Base-by-base conservation (phyloP, 1,140 invertebrate genomes). In the Halyomorpha halys region DNA sequence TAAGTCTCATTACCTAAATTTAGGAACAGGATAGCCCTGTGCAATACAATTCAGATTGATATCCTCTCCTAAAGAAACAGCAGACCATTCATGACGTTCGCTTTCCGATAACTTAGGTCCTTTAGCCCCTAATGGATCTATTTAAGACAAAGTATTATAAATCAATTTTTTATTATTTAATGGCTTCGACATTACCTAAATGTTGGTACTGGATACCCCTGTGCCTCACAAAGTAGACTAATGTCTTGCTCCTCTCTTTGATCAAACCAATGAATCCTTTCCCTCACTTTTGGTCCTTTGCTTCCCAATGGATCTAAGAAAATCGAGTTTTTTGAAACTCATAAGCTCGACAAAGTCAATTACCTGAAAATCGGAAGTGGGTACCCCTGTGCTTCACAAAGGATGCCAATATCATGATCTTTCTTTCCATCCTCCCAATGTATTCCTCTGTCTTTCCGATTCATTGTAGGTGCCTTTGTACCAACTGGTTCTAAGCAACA, bases 391-490 rank as follows among this genome's bases (percentile, higher is more conserved):
- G 71, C 70, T 25, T 70, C 66, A 65, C 73, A 74, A 18, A 70
- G 62, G 39, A 74, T 66, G 14, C 69, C 69, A 59, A 73, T 70
- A 39, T 66, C 53, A 51, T 62, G 18, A 39, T 63, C 64, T 60
- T 63, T 19, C 25, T 47, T 63, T 53, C 49, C 56, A 27, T 60
- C 47, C 14, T 53, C 54, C 21, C 19, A 47, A 25, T 27, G 16
- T 19, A 44, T 13, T 19, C 27, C 19, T 44, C 19, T 39, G 45
- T 66, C 65, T 39, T 66, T 66, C 51, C 79, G 80, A n/a, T 85
- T 85, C 73, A 91, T 81, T 75, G 86, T 86, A 30, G 88, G 88
- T 51, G 82, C 80, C 64, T 86, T 86, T 70, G 82, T 83, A 73
- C 84, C 83, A 68, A 90, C 80, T 23, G 87, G 87, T 70, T 90